Evolutionary conservation across 2,888 invertebrate genomes (phyloP), one percentile per base, ranked within the genome.

Genomic region (Maniola hyperantus): DNA sequence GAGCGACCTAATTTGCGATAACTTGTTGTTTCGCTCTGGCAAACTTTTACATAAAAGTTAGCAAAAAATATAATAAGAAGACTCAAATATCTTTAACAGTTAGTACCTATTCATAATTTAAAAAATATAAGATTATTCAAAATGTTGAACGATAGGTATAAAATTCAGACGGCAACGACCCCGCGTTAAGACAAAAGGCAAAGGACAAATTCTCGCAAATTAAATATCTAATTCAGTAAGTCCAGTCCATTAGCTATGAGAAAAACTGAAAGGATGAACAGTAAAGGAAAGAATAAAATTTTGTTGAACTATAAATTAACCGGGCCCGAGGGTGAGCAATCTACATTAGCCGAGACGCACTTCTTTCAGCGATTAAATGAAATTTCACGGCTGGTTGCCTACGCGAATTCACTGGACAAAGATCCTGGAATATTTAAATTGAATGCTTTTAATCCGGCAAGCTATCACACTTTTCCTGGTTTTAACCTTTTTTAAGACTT

Each of bases 251-350:
- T 80, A 80, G 77, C 75, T 78, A 76, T 62, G 71, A 79, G 63
- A 63, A 79, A 84, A 85, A 89, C 85, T 84, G 82, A 79, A 81
- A 81, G 83, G 84, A 86, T 83, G 86, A 87, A 85, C 85, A 86
- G 84, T 89, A 87, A 82, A 84, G 86, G 85, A 81, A 87, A 83
- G 83, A 88, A 88, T 89, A 88, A 88, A 90, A 89, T 87, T 88
- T 89, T 87, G 89, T 89, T 88, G 84, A 83, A 87, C 84, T 83
- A 89, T 91, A 90, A 90, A 90, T 91, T 90, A 90, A 87, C 85
- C 82, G 77, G 78, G 80, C 84, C 81, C 77, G 78, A 76, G 84
- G 84, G 85, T 76, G 80, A 83, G 80, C 75, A 62, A 89, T 90
- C 90, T 90, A 90, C 90, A 90, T 91, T 90, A 91, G 88, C 82